Conservation (phyloP, 2,888 invertebrate species). For the Clostera curtula region DNA sequence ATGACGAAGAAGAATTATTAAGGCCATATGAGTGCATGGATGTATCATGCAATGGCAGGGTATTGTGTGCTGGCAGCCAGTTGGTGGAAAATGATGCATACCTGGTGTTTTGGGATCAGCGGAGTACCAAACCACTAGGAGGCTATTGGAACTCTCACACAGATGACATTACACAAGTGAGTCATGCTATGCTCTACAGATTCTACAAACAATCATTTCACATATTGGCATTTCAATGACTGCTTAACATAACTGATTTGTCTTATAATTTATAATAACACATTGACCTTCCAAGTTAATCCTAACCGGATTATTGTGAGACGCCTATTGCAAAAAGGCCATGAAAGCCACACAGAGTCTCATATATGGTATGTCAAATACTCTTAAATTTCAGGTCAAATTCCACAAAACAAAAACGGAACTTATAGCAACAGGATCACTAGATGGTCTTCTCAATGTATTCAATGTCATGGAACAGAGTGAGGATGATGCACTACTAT, state of each 20-base stretch:
- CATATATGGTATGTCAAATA: no score
- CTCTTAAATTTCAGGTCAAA: conserved; percentile 67
- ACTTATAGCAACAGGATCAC: conserved; percentile 82
- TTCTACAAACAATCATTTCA: no score
- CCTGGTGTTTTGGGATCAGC: conserved; percentile 87
- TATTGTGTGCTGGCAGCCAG: conserved; percentile 85
- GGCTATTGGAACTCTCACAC: conserved; percentile 90
- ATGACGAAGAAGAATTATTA: conserved; percentile 47
- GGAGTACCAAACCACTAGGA: conserved; percentile 78
- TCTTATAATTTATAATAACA: no score
- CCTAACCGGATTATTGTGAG: background rate
- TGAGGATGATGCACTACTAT: conserved; percentile 87
- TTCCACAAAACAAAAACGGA: conserved; percentile 82
- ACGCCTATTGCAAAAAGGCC: no score
- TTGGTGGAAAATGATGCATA: conserved; percentile 80
- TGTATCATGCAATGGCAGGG: conserved; percentile 79
- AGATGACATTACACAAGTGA: conserved; percentile 85
- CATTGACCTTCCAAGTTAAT: background rate
- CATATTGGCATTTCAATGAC: no score
- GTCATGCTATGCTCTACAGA: background rate
- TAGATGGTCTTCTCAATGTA: conserved; percentile 89
- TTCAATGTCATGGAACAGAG: conserved; percentile 82
- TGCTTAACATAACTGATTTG: no score
- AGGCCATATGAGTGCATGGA: conserved; percentile 84
- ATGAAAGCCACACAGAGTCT: no score